Conservation (phyloP, 2,888 invertebrate genomes). For the Habroteleia sp. region DNA sequence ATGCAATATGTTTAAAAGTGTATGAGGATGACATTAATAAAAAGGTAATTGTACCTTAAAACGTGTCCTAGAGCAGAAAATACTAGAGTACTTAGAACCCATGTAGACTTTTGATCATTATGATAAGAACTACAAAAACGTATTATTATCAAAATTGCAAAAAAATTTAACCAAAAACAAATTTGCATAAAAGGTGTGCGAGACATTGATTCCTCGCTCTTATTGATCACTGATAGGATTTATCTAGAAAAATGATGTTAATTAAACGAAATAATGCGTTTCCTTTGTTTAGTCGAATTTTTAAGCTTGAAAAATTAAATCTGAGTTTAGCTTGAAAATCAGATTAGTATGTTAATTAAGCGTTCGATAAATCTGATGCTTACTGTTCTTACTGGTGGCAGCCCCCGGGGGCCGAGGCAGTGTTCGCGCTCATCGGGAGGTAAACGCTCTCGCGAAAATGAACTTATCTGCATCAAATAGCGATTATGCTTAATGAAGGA, state of each 20-base stretch:
- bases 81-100: too few species aligned
- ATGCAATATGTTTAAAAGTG: too few species aligned
- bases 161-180: too few species aligned
- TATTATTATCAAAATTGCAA: too few species aligned
- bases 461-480: conserved; percentile 77
- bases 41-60: too few species aligned
- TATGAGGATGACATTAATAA: too few species aligned
- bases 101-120: too few species aligned
- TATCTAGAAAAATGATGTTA: neutral
- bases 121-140: too few species aligned
- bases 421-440: conserved; percentile 64
- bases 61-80: too few species aligned
- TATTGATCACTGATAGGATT: too few species aligned
- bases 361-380: conserved; percentile 72
- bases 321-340: conserved; percentile 65
- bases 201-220: too few species aligned
- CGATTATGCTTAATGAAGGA: conserved; percentile 75
- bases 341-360: conserved; percentile 74
- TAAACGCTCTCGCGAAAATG: conserved; percentile 71
- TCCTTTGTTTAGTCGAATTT: conserved; percentile 31
- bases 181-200: too few species aligned
- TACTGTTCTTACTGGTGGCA: conserved; percentile 65
- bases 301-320: conserved; percentile 65
- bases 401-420: conserved; percentile 54
- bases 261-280: conserved; percentile 9